These are phyloP conservation scores for Oreochromis tanganicae DNA, from an alignment of 2,113 vertebrate genomes.

Conservation along the genomic window DNA sequence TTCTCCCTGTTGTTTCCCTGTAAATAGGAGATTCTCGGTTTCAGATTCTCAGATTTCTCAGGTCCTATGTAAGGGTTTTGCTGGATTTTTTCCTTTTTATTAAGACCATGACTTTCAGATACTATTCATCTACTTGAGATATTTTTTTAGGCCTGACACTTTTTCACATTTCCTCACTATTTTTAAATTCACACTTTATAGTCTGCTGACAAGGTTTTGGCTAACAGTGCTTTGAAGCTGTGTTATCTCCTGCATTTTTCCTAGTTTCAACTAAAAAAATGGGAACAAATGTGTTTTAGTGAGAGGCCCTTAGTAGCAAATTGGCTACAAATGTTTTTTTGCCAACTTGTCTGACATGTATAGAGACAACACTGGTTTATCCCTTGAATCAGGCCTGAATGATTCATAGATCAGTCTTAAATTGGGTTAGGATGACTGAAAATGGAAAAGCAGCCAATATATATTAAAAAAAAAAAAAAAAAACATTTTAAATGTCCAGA, in stretches of 20 bases:
- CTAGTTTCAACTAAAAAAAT: neutral
- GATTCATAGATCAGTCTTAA: neutral
- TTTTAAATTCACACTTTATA: neutral
- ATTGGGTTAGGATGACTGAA: neutral
- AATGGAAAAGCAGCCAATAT: neutral
- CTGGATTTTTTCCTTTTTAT: neutral
- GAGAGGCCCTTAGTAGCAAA: neutral
- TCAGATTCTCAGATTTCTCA: neutral
- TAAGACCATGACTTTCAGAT: neutral
- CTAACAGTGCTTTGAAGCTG: neutral
- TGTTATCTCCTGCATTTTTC: neutral
- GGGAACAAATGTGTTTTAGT: neutral
- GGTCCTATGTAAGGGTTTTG: neutral
- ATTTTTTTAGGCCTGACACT: neutral
- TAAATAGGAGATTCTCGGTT: neutral
- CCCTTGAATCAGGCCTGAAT: neutral
- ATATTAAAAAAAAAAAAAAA: neutral
- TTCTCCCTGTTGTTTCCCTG: neutral
- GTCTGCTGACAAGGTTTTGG: neutral
- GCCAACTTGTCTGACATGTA: neutral
- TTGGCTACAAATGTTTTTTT: neutral
- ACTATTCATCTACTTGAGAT: neutral
- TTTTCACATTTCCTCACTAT: neutral
- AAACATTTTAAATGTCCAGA: neutral
- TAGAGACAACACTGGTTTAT: neutral